Base-by-base conservation (phyloP, 2,888 invertebrate genomes). In the Lochmaea capreae region DNA sequence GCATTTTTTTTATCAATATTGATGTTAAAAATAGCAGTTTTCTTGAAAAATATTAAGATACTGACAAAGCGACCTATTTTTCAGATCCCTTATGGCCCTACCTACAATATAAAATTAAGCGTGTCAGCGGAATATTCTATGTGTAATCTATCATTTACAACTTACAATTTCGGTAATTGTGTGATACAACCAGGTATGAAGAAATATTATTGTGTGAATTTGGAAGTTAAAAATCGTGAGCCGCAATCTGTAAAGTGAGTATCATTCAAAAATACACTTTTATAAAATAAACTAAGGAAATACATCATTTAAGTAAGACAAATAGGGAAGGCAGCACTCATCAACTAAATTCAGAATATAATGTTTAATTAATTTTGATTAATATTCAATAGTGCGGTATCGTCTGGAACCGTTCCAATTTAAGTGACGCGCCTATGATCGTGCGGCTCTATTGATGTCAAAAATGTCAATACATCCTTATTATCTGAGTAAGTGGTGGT, bases 31-130 rank as follows among this genome's bases (percentile, higher is more conserved):
- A n/a, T n/a, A n/a, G n/a, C n/a, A n/a, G n/a, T n/a, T 33, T 33
- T 33, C 6, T 33, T 8, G 8, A 33, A 6, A 33, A 33, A 6
- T 5, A 33, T 33, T 33, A 33, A 42, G 57, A 26, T 14, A 16
- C 9, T 22, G 42, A 16, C 18, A 16, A 2, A 42, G 1, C 9
- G 14, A n/a, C 59, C 26, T 33, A 33, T 42, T 69, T 71, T 84
- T 85, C 22, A 93, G 93, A 90, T 94, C 73, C 88, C 89, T 46
- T 91, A 92, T 84, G 94, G 94, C 0, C 92, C 92, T 3, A 89
- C 88, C 6, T 93, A 92, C 82, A 86, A 83, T 49, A 88, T 94
- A 71, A 86, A 87, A 65, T 83, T 94, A 52, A 88, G 89, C 78
- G 91, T 92, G 18, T 88, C 88, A 59, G 91, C 91, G 57, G 88